phyloP scores from a whole-genome alignment of 2,113 vertebrate genomes.

The Mirounga angustirostris region DNA sequence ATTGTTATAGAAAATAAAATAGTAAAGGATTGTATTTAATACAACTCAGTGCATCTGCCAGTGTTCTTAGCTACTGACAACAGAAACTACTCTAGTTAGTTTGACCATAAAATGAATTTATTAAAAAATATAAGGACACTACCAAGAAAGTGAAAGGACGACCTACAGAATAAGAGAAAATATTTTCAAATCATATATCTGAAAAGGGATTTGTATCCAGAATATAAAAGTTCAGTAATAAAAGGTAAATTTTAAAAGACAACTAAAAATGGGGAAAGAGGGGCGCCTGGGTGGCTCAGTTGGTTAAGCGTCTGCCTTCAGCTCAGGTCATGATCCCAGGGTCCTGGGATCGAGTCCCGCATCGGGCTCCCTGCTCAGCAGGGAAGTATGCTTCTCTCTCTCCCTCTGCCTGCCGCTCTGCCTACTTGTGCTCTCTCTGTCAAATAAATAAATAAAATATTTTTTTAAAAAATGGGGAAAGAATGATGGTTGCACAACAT shows the following conservation, averaged over 20 bases:
- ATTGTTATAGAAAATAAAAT: not conserved
- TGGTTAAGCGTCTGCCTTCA: not conserved
- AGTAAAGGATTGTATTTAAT: not conserved
- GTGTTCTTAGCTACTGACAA: not conserved
- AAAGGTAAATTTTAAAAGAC: slow-evolving; percentile 5
- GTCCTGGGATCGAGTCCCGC: not conserved
- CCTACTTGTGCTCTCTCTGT: not conserved
- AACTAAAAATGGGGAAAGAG: not conserved
- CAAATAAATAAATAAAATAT: not conserved
- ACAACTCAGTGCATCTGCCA: not conserved
- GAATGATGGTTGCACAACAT: not conserved
- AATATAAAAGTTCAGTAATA: not conserved
- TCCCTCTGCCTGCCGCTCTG: not conserved
- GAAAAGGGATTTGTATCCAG: not conserved
- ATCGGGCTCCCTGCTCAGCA: not conserved
- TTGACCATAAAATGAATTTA: not conserved
- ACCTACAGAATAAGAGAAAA: not conserved
- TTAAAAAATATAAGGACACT: not conserved
- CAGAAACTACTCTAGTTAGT: not conserved
- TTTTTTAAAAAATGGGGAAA: not conserved
- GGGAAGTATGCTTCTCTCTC: not conserved
- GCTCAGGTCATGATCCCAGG: not conserved
- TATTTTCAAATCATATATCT: not conserved
- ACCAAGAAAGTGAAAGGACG: slow-evolving; percentile 1
- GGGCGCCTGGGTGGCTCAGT: not conserved